Percentiles rank a stretch among this genome's conserved stretches.
Evolutionary conservation across 2,113 vertebrate species (phyloP).

Genomic region (Aix galericulata): DNA sequence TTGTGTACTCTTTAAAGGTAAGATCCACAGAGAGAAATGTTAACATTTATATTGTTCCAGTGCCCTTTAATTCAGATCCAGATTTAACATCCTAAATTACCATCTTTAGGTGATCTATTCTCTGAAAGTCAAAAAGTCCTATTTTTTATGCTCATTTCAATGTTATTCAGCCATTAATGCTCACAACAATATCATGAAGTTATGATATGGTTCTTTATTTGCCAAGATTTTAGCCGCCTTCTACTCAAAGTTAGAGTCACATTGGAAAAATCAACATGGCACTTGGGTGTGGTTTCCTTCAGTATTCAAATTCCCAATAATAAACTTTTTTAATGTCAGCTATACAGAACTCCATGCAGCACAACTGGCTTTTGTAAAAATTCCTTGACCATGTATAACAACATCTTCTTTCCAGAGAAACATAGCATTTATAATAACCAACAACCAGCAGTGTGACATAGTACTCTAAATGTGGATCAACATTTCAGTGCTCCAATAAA

Average conservation of each 20-base stretch:
- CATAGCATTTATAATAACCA: not conserved
- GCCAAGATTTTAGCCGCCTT: not conserved
- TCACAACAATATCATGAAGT: not conserved
- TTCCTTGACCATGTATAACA: not conserved
- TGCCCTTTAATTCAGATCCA: slow-evolving; percentile 27
- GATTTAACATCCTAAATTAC: slow-evolving; percentile 8
- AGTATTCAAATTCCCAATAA: not conserved
- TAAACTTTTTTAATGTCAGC: not conserved
- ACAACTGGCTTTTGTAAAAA: not conserved
- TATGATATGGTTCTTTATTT: not conserved
- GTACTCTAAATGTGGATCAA: not conserved
- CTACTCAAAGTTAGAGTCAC: not conserved
- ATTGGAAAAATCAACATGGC: not conserved
- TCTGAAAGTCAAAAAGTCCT: not conserved
- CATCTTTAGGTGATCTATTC: not conserved
- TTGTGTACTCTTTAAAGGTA: slow-evolving; percentile 24
- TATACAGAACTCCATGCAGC: not conserved
- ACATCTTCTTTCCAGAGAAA: not conserved
- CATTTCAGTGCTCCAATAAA: not conserved
- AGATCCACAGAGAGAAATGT: not conserved
- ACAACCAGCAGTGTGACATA: not conserved
- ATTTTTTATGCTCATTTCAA: not conserved
- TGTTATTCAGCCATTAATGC: not conserved
- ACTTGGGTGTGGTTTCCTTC: not conserved
- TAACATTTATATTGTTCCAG: slow-evolving; percentile 2